Percentiles rank a stretch among this genome's conserved stretches.
Evolutionary conservation across 2,113 vertebrate species (phyloP).

Genomic region (Oncorhynchus tshawytscha): DNA sequence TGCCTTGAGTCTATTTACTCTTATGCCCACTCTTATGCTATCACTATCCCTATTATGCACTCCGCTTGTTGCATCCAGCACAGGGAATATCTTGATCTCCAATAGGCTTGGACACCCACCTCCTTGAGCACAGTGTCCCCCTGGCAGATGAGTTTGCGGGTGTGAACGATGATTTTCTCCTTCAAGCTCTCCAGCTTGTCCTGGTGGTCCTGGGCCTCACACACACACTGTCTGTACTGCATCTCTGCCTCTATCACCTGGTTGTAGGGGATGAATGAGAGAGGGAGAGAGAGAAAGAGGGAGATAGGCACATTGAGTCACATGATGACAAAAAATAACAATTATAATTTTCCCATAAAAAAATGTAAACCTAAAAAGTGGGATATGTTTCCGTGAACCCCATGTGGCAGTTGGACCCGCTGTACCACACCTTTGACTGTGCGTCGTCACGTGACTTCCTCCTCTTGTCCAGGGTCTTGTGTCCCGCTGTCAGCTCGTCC

Average conservation of each 20-base stretch:
- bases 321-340: neutral
- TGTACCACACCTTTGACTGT: conserved; percentile 74
- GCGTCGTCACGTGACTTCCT: conserved; percentile 86
- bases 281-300: conserved; percentile 1
- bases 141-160: conserved; percentile 87
- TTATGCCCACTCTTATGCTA: neutral
- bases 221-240: conserved; percentile 74
- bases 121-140: conserved; percentile 87
- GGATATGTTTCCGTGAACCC: neutral
- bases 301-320: neutral
- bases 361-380: neutral
- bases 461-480: conserved; percentile 86
- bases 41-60: neutral
- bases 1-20: neutral
- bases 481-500: conserved; percentile 67
- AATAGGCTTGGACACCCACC: conserved; percentile 64
- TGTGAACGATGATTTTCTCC: conserved; percentile 81
- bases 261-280: neutral
- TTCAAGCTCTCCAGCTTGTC: conserved; percentile 81
- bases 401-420: neutral
- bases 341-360: neutral
- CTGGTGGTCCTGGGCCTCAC: conserved; percentile 76
- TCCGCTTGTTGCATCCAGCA: neutral
- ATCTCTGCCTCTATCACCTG: conserved; percentile 80
- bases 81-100: neutral